Conservation (phyloP, 2,113 vertebrate genomes). For the Percina caprodes region DNA sequence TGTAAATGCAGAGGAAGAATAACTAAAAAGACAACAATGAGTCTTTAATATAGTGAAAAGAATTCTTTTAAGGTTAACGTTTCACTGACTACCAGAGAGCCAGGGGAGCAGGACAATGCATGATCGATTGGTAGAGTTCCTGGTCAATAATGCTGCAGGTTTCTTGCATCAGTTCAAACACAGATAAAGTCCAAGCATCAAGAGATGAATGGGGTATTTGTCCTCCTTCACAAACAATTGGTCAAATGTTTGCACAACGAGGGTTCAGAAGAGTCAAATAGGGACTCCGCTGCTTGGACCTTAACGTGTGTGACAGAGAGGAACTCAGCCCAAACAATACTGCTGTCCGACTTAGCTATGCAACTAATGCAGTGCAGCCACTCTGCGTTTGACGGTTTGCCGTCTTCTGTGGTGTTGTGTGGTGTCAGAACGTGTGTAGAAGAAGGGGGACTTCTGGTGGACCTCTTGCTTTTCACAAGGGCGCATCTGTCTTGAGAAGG, state of each 20-base stretch:
- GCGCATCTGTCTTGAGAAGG: conserved; percentile 82
- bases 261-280: conserved; percentile 15
- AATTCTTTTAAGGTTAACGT: conserved; percentile 71
- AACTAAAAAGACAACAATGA: conserved; percentile 46
- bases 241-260: conserved; percentile 81
- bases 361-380: conserved; percentile 78
- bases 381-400: conserved; percentile 55
- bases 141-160: conserved; percentile 32
- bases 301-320: conserved; percentile 16
- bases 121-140: conserved; percentile 70
- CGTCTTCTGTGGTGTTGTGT: conserved; percentile 53
- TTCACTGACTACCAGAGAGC: conserved; percentile 56
- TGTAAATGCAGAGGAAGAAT: conserved; percentile 73
- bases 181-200: conserved; percentile 57
- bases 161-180: conserved; percentile 38
- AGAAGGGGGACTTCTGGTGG: conserved; percentile 87
- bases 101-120: conserved; percentile 58
- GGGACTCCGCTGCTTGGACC: conserved; percentile 54
- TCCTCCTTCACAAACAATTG: conserved; percentile 84
- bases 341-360: conserved; percentile 56
- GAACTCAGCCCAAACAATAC: conserved; percentile 65
- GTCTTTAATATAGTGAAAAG: conserved; percentile 45
- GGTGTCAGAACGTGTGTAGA: conserved; percentile 84
- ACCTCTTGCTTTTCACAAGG: conserved; percentile 88
- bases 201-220: conserved; percentile 17